Percentiles rank a stretch among this genome's conserved stretches.
Evolutionary conservation across 2,888 invertebrate genomes (phyloP).

Genomic region (Agapostemon virescens): DNA sequence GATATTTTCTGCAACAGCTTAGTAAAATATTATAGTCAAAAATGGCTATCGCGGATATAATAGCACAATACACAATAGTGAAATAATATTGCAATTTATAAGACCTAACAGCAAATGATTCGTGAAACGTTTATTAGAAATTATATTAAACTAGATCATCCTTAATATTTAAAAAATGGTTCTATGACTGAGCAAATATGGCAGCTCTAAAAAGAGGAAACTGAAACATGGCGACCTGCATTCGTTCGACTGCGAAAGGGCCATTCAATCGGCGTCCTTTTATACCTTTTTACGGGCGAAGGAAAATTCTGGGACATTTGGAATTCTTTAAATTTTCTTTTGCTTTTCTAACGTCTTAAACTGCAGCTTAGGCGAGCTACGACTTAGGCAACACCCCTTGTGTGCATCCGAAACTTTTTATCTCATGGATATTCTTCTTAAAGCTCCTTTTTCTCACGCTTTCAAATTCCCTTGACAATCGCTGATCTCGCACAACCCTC

Average conservation of each 20-base stretch:
- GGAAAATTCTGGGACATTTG: not conserved
- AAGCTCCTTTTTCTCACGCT: not conserved
- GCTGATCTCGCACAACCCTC: not conserved
- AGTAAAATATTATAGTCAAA: no score
- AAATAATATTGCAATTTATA: no score
- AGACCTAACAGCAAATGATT: no score
- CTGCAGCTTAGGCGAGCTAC: not conserved
- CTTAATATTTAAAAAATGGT: not conserved
- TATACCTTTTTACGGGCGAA: not conserved
- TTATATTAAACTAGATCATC: no score
- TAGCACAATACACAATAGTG: no score
- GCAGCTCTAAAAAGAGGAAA: not conserved
- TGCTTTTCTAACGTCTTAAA: not conserved
- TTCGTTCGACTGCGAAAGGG: not conserved
- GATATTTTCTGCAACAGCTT: no score
- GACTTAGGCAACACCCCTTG: not conserved
- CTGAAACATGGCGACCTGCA: not conserved
- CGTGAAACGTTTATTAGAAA: no score
- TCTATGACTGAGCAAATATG: not conserved
- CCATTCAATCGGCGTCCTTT: not conserved
- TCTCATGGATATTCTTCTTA: not conserved
- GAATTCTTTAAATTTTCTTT: not conserved
- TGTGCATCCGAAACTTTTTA: not conserved
- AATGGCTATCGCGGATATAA: no score
- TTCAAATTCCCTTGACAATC: not conserved